Conservation (phyloP, 2,113 vertebrate genomes). For the Myotis brandtii region DNA sequence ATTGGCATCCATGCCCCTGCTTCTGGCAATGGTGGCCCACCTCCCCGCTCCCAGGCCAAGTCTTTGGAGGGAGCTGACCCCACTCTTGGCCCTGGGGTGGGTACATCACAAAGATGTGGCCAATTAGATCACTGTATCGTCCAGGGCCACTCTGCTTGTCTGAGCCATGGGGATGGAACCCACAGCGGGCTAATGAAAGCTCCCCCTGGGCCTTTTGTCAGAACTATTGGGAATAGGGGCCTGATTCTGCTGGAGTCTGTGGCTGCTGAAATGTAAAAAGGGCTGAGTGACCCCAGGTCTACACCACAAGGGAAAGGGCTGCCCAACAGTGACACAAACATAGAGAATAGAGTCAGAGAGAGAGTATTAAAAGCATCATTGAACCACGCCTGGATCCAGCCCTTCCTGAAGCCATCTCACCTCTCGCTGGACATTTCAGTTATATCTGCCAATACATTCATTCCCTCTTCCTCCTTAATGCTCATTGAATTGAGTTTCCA, state of each 20-base stretch:
- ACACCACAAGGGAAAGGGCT: background rate
- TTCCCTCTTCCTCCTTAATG: background rate
- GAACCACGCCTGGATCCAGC: conserved; percentile 32
- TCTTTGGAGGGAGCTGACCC: background rate
- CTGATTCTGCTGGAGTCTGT: background rate
- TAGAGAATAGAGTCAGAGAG: background rate
- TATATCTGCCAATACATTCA: background rate
- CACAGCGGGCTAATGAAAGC: background rate
- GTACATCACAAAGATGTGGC: background rate
- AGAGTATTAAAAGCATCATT: background rate
- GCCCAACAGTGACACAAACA: background rate
- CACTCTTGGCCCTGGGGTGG: background rate
- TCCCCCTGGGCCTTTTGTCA: background rate
- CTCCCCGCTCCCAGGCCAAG: background rate
- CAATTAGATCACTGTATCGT: background rate
- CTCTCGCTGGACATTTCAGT: background rate
- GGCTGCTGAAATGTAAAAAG: background rate
- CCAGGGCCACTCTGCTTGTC: background rate
- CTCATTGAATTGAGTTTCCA: background rate
- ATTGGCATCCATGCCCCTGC: background rate
- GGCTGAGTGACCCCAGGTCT: background rate
- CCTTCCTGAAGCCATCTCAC: background rate
- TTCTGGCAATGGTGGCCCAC: background rate
- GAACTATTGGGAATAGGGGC: background rate
- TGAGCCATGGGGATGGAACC: background rate